Evolutionary conservation across 2,888 invertebrate genomes (phyloP).

Genomic region (Phymatocera aterrima): DNA sequence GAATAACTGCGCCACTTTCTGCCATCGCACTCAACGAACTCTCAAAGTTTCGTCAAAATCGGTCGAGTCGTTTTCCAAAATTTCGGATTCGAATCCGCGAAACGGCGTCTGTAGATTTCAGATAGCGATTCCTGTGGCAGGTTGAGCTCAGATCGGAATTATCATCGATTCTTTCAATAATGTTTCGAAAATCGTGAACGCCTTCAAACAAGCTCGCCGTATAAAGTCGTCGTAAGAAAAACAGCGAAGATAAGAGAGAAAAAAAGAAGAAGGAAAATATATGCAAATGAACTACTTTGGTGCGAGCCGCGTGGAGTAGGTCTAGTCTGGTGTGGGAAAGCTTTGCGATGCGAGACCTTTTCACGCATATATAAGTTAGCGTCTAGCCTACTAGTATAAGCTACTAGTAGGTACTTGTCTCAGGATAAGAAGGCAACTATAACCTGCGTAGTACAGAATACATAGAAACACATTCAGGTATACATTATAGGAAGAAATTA

Average conservation of each 20-base stretch:
- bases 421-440: background rate
- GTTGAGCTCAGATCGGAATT: no score
- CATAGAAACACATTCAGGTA: no score
- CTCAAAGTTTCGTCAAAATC: no score
- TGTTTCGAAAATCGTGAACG: no score
- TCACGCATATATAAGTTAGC: conserved; percentile 30
- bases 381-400: conserved; percentile 7
- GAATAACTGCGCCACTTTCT: no score
- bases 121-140: background rate
- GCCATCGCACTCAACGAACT: no score
- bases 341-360: conserved; percentile 67
- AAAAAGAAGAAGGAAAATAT: background rate
- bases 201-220: no score
- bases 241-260: background rate
- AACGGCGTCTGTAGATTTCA: background rate
- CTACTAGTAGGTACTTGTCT: conserved; percentile 14
- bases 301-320: background rate
- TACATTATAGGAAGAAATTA: background rate
- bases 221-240: background rate
- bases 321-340: conserved; percentile 65
- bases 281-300: conserved; percentile 24
- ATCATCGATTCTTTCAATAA: no score
- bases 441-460: no score
- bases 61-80: no score
- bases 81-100: no score